A percentile compares a stretch with the other conserved stretches of the same genome.
phyloP scores from a whole-genome alignment of 1,140 invertebrate genomes.

The Spodoptera litura region DNA sequence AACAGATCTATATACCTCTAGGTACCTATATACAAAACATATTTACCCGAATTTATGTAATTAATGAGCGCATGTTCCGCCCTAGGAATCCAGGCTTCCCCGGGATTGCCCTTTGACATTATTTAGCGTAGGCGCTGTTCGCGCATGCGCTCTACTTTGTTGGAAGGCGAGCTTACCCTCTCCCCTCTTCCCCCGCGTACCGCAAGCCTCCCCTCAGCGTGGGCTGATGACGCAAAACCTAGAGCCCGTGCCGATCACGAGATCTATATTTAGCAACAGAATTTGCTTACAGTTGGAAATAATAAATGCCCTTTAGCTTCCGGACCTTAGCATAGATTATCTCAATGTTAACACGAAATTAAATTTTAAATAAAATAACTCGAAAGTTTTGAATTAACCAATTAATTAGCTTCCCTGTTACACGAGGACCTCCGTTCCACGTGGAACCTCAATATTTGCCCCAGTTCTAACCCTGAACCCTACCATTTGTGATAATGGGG shows the following conservation, averaged over 20 bases:
- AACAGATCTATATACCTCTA: neutral
- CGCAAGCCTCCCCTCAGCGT: constrained; percentile 56
- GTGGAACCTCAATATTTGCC: neutral
- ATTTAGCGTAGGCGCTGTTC: constrained; percentile 57
- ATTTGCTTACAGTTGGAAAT: constrained; percentile 49
- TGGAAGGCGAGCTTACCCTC: constrained; percentile 30
- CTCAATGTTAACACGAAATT: constrained; percentile 10
- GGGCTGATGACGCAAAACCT: constrained; percentile 75
- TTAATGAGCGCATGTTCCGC: constrained; percentile 62
- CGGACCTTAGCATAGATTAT: constrained; percentile 7
- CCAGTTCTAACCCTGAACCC: too few species aligned
- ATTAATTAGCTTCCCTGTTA: neutral
- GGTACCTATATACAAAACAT: neutral
- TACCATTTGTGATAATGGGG: too few species aligned
- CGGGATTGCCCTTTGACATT: constrained; percentile 81
- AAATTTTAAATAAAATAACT: neutral
- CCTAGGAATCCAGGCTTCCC: constrained; percentile 69
- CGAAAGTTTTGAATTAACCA: neutral
- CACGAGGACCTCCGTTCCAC: neutral
- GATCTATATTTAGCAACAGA: constrained; percentile 62
- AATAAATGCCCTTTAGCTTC: constrained; percentile 17
- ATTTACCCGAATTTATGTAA: constrained; percentile 54
- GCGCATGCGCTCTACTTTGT: constrained; percentile 68
- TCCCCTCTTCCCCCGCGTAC: constrained; percentile 45
- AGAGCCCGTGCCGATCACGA: constrained; percentile 50